Conservation (phyloP, 2,797 vertebrate species). For the Holocentrus rufus region DNA sequence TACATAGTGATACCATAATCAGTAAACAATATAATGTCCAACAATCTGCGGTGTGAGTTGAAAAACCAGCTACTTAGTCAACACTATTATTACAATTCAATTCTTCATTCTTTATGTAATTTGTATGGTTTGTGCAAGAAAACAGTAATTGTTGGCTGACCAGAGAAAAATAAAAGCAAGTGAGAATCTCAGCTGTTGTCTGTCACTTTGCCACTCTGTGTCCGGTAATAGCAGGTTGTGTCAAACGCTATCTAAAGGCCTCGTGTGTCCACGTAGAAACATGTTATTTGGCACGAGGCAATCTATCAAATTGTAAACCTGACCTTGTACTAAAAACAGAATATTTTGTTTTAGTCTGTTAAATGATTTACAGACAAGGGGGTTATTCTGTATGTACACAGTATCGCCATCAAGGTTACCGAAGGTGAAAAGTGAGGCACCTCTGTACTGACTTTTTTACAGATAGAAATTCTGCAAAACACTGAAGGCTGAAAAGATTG, state of each 20-base stretch:
- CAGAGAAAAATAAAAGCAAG: slow-evolving; percentile 46
- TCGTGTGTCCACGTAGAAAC: slow-evolving; percentile 11
- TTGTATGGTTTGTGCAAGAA: slow-evolving; percentile 33
- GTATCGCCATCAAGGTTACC: too few relatives aligned
- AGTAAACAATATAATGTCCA: slow-evolving; percentile 31
- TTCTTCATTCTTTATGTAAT: slow-evolving; percentile 30
- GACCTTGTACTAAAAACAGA: slow-evolving; percentile 31
- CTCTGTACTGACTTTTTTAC: too few relatives aligned
- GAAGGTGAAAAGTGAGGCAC: too few relatives aligned
- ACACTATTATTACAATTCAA: slow-evolving; percentile 23
- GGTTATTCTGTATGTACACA: too few relatives aligned
- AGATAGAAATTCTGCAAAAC: too few relatives aligned
- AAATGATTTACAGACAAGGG: not conserved
- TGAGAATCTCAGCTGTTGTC: slow-evolving; percentile 43
- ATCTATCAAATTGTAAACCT: slow-evolving; percentile 14
- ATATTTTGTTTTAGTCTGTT: slow-evolving; percentile 27
- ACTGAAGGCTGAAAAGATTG: too few relatives aligned
- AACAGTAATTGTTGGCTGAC: slow-evolving; percentile 58
- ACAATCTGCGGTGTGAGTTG: slow-evolving; percentile 33
- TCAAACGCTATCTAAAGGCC: slow-evolving; percentile 36
- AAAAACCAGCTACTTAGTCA: slow-evolving; percentile 26
- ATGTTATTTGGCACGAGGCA: slow-evolving; percentile 55
- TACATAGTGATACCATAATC: not conserved
- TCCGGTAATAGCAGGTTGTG: slow-evolving; percentile 62
- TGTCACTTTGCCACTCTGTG: slow-evolving; percentile 2